Conservation (phyloP, 2,113 vertebrate genomes). For the Scopus umbretta region DNA sequence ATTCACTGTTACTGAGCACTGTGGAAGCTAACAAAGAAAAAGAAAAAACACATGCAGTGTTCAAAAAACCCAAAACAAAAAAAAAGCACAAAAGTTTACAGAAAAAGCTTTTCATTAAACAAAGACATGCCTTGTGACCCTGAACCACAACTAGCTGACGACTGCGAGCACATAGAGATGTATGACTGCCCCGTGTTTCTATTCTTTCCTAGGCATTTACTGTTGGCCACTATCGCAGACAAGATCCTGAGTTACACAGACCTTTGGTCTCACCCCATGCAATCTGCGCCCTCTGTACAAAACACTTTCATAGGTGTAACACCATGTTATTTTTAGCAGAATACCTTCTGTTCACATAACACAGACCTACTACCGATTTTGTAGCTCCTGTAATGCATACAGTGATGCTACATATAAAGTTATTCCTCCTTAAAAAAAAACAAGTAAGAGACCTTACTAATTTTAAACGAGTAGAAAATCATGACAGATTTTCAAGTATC, state of each 20-base stretch:
- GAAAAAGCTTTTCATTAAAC: neutral
- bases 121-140: neutral
- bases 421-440: no score
- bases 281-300: neutral
- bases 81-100: neutral
- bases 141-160: neutral
- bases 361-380: neutral
- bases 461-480: neutral
- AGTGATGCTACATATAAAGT: rapidly evolving
- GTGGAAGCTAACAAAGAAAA: neutral
- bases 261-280: neutral
- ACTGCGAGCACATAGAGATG: neutral
- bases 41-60: neutral
- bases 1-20: neutral
- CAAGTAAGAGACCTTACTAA: neutral
- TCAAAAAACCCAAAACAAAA: neutral
- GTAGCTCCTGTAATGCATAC: rapidly evolving
- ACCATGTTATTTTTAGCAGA: neutral
- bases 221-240: neutral
- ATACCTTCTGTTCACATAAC: neutral
- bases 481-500: neutral
- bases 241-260: neutral
- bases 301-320: neutral
- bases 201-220: neutral
- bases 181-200: rapidly evolving